Conservation (phyloP, 2,888 invertebrate genomes). For the Athripsodes cinereus region DNA sequence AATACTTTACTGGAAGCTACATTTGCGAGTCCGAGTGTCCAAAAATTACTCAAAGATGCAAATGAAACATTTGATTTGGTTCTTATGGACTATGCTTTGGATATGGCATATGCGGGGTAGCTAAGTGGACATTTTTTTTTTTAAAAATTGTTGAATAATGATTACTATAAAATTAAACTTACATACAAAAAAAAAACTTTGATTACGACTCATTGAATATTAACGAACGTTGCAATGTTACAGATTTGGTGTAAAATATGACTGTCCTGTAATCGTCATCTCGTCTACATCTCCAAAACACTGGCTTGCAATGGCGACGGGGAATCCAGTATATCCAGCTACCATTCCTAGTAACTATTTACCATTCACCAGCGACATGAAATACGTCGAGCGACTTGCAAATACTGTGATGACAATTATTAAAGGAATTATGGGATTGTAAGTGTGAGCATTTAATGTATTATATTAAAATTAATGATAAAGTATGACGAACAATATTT, state of each 20-base stretch:
- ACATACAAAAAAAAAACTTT: too few species aligned
- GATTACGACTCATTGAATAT: too few species aligned
- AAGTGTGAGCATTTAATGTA: neutral
- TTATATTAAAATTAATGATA: too few species aligned
- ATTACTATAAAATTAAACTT: too few species aligned
- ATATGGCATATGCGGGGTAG: slow-evolving; percentile 19
- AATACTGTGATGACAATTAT: slow-evolving; percentile 12
- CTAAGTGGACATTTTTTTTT: too few species aligned
- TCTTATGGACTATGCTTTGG: slow-evolving; percentile 20
- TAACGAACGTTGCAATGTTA: neutral
- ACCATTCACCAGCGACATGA: slow-evolving; percentile 13
- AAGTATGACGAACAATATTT: too few species aligned
- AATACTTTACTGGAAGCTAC: too few species aligned
- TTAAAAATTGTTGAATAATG: too few species aligned
- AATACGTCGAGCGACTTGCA: slow-evolving; percentile 10
- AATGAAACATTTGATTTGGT: slow-evolving; percentile 20
- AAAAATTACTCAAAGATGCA: slow-evolving; percentile 14
- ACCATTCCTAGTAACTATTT: slow-evolving; percentile 20
- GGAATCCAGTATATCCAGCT: slow-evolving; percentile 17
- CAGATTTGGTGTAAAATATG: slow-evolving; percentile 21
- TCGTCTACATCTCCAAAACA: slow-evolving; percentile 19
- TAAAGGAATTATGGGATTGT: slow-evolving; percentile 7
- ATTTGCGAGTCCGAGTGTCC: neutral
- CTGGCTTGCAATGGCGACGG: slow-evolving; percentile 17
- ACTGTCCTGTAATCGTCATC: slow-evolving; percentile 21